Base-by-base conservation (phyloP, 2,797 vertebrate species). In the Sebastolobus alascanus region DNA sequence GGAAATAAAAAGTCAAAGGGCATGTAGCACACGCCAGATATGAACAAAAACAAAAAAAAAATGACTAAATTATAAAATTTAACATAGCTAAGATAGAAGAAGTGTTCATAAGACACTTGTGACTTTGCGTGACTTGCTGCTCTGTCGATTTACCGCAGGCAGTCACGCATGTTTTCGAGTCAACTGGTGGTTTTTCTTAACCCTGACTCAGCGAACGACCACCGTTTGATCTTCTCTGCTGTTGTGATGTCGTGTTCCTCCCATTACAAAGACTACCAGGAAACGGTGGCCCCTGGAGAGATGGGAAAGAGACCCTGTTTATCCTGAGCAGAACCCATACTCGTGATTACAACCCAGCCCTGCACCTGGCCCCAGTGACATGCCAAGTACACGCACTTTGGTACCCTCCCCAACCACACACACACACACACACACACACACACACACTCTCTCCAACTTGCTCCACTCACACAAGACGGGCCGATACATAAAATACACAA, bases 181-280 rank as follows among this genome's bases (percentile, higher is more conserved):
- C 25, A 66, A 68, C 82, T 27, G 37, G 27, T 67, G 79, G 9
- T 88, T 91, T 85, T 92, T 93, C 93, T 94, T 91, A 85, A 88
- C 63, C 89, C 93, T 94, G 94, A 94, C 90, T 94, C 93, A 95
- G 94, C 93, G 12, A 86, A 87, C 18, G 5, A 59, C 85, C 81
- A 37, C 58, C 13, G 87, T 93, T 94, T 93, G 93, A 94, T 94
- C 91, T 86, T 43, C 56, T 79, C 65, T 87, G 83, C 86, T 94
- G 91, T 93, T 92, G 90, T 90, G 87, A 93, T 76, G 89, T 89
- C 40, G 86, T 90, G 92, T 94, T 93, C 92, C 91, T 93, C 91
- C 90, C 88, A 89, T 94, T 88, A 93, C 93, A 93, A 92, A 94
- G 89, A 90, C 74, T 83, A 94, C 90, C 91, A 94, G 94, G 94